phyloP scores from a whole-genome alignment of 2,113 vertebrate species.

The Corythaixoides concolor region DNA sequence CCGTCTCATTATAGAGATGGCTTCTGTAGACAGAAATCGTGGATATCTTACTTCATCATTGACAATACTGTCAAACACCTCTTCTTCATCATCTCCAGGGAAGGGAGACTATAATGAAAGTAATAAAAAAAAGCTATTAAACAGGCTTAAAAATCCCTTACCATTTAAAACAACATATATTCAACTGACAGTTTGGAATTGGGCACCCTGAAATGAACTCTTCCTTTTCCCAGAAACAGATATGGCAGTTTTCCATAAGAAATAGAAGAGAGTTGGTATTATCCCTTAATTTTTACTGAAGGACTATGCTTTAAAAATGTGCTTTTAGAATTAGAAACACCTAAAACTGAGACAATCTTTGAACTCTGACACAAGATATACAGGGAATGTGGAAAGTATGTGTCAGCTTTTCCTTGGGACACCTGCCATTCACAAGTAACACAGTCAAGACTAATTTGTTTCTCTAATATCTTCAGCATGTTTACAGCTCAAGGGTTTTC shows the following conservation, averaged over 20 bases:
- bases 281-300: not conserved
- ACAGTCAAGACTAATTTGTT: not conserved
- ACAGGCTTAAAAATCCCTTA: not conserved
- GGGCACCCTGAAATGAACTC: not conserved
- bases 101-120: constrained; percentile 87
- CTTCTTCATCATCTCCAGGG: constrained; percentile 97
- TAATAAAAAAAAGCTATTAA: not conserved
- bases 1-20: constrained; percentile 98
- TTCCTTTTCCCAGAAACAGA: not conserved
- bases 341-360: not conserved
- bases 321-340: not conserved
- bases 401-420: not conserved
- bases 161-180: not conserved
- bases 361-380: not conserved
- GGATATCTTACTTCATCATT: constrained; percentile 99
- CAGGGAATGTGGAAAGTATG: not conserved
- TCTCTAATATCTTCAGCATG: not conserved
- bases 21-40: constrained; percentile 94
- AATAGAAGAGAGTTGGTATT: not conserved
- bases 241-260: not conserved
- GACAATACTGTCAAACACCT: constrained; percentile 99
- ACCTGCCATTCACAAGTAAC: not conserved
- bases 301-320: not conserved
- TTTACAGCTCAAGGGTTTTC: not conserved
- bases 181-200: not conserved